Evolutionary conservation across 2,113 vertebrate genomes (phyloP), one percentile per base, ranked within the genome.

Genomic region (Rynchops niger): DNA sequence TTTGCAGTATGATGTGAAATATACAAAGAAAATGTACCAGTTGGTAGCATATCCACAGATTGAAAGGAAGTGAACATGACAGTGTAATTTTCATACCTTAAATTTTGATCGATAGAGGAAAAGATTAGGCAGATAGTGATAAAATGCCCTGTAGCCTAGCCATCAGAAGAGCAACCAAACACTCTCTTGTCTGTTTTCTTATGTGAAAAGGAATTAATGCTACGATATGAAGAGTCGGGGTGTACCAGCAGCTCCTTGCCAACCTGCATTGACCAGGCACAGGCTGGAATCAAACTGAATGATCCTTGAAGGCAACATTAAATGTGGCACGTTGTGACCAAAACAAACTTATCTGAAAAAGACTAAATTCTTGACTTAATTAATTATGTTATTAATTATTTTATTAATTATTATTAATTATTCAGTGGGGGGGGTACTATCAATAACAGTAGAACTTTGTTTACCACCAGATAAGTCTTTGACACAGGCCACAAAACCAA

Each of bases 141-240:
- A 45, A 56, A 43, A 26, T 61, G 30, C 13, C 21, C 49, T 80
- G 18, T 47, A 73, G 45, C 11, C 34, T 76, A 29, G 17, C 47
- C 26, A 52, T 78, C 40, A 71, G 55, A 77, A 89, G 8, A 55
- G 26, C 43, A 50, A 67, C 8, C 11, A 45, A 66, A 50, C 27
- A 12, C 4, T 74, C 22, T 29, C 11, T 59, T 55, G 4, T 58
- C 45, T 77, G 8, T 38, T 93, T 11, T 50, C 4, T 56, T 73
- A 36, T 50, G 5, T 85, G 56, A 67, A 69, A 30, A 43, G 21
- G 6, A 2, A 16, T 59, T 87, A n/a, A 47, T 61, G 13, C 47
- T 79, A 52, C 43, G 14, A 6, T 65, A 26, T 8, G 36, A 86
- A 70, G 59, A 40, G 8, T 12, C 0, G 0, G 12, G 6, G 26